Evolutionary conservation across 2,888 invertebrate species (phyloP), one percentile per base, ranked within the genome.

Genomic region (Apotomis betuletana): DNA sequence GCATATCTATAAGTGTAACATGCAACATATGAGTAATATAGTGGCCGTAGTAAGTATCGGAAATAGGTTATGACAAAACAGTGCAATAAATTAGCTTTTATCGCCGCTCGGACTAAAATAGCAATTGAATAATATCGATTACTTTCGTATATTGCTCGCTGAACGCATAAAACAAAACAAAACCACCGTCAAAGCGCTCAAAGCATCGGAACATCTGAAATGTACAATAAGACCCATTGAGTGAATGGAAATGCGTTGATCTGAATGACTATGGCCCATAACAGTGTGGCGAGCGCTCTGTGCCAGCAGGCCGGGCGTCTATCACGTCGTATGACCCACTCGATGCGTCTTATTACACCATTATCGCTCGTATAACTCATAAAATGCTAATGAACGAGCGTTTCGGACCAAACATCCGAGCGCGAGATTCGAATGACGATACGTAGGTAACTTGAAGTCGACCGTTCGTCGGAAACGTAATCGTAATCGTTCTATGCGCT

Each of bases 321-420:
- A 87, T 90, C 91, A 90, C 88, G 87, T 84, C 84, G 87, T 87
- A 91, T 88, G 92, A 88, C 87, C 90, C 88, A 89, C 84, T 89
- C 85, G 91, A 90, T 91, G 91, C 86, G 85, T 92, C 92, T 92
- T 91, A 92, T 92, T 93, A 92, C 92, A 91, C 85, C 89, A 92
- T 92, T 92, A 93, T 92, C 89, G 91, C 87, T 88, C 90, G 91
- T 93, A 93, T 93, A 90, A 90, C 85, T 93, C 93, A 91, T 93
- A 92, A 93, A 93, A 92, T 92, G 91, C 90, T 92, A 93, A 93
- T 93, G 92, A 92, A 92, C 88, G 89, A 86, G 84, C 90, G 85
- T 88, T 88, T 89, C 87, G 90, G 91, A 89, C 91, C 91, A 93
- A 93, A 93, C 92, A 93, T 92, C 92, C 91, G 92, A 92, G 91